Evolutionary conservation across 1,140 invertebrate species (phyloP), one percentile per base, ranked within the genome.

Genomic region (Anadara kagoshimensis): DNA sequence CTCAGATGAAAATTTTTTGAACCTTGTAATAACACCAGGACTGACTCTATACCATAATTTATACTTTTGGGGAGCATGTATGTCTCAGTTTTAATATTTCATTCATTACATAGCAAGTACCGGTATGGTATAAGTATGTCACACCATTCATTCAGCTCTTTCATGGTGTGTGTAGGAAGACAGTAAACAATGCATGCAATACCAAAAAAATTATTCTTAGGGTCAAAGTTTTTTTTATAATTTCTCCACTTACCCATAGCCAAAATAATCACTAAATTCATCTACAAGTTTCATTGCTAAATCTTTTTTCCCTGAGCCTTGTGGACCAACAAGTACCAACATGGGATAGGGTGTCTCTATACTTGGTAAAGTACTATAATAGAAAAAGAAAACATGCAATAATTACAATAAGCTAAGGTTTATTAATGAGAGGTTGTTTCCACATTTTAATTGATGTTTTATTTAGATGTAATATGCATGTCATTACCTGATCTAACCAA

Each of bases 261-360:
- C 88, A 85, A 90, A 89, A 63, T 88, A 89, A 75, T 90, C 87
- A 11, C 83, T 77, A 75, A 89, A 89, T 68, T 90, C 87, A 20
- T 89, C 86, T 5, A 88, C 87, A 12, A 89, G 71, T 78, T 87
- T 87, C 62, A 82, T 70, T 26, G 86, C 83, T 16, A 90, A 79
- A 41, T 87, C 82, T 71, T 84, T 86, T 69, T 87, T 88, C 1
- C 87, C 87, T 41, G 85, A 83, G 26, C 89, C 89, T 66, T 85
- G 83, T 14, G 89, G 88, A 43, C 89, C 89, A 53, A 88, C 88
- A 56, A 90, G 69, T 11, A 89, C 84, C n/a, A 90, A 65, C 85
- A 89, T 88, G 11, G 89, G 89, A 63, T 89, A 90, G 20, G 86
- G 87, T 12, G 87, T 88, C 54, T 89, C 86, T 45, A 85, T 83